Base-by-base conservation (phyloP, 2,113 vertebrate species). In the Notarius quadriscutis region DNA sequence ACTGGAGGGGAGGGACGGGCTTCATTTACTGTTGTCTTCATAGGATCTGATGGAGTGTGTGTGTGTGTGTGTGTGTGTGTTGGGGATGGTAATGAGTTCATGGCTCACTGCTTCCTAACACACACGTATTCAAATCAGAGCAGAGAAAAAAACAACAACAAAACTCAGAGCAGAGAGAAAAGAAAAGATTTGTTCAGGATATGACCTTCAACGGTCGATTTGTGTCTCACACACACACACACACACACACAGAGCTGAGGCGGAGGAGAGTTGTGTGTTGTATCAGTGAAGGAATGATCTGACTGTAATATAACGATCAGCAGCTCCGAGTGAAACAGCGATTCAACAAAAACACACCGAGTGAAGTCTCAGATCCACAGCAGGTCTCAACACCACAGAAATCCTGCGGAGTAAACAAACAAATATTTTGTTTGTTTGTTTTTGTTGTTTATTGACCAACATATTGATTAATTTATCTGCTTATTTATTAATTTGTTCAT, bases 11-110 rank as follows among this genome's bases (percentile, higher is more conserved):
- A 50, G 65, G 69, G 81, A 60, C 55, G 80, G 27, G 14, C 72
- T 55, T 86, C 0, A 62, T 87, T 82, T 80, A 18, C 72, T 71
- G 63, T 86, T 62, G 71, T 87, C 89, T 72, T 74, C 15, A 51
- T 50, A 18, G n/a, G 69, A 84, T 63, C 9, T 69, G 27, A 50
- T 41, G 7, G 81, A 55, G 41, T 69, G 63, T 20, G 71, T 74
- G 34, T 48, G 41, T 41, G 71, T 74, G 71, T 74, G 71, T 48
- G 71, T 74, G 30, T 7, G 14, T 18, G 41, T 22, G 74, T 22
- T 51, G 87, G 86, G 90, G 89, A 77, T 86, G 91, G 77, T 87
- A 27, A 90, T 75, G 41, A 75, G 72, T 51, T 75, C 10, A 75
- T 51, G 90, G 81, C 89, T 82, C 74, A 48, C 85, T 85, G 87